Conservation (phyloP, 53 echinoderm and acorn worm species). For the Hippasteria phrygiana region DNA sequence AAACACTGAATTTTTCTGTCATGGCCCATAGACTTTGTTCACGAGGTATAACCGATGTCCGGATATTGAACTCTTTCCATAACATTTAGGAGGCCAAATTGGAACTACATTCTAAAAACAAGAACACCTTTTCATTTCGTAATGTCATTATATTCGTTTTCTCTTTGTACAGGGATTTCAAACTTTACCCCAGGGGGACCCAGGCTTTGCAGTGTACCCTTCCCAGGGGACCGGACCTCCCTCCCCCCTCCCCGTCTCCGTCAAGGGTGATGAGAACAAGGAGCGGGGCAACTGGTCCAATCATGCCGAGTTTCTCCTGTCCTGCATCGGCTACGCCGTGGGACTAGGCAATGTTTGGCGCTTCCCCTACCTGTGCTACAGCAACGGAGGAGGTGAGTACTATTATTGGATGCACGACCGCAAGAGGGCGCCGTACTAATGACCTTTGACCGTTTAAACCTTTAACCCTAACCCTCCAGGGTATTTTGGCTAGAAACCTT, state of each 20-base stretch:
- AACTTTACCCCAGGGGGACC: constrained; percentile 26
- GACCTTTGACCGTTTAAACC: background rate
- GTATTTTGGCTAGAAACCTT: no score
- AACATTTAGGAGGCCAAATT: no score
- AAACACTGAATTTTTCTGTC: no score
- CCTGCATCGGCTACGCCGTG: constrained; percentile 89
- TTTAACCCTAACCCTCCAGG: no score
- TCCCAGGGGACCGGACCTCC: constrained; percentile 28
- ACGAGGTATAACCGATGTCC: no score
- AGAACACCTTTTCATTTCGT: no score
- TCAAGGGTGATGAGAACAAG: constrained; percentile 78
- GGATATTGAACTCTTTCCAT: no score
- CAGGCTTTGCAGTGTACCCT: constrained; percentile 44
- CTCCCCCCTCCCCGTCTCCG: constrained; percentile 9
- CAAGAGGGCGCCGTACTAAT: background rate
- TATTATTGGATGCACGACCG: background rate
- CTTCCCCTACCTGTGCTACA: constrained; percentile 91
- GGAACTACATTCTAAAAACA: no score
- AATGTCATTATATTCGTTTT: no score
- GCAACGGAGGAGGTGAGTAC: constrained; percentile 85
- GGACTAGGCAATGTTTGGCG: constrained; percentile 93
- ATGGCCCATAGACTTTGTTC: no score
- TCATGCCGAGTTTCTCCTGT: constrained; percentile 85
- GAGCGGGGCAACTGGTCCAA: constrained; percentile 92
- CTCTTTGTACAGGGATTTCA: constrained; percentile 58